Percentiles rank a stretch among this genome's conserved stretches.
These are phyloP conservation scores for Tyria jacobaeae DNA, from an alignment of 2,888 invertebrate genomes.

Conservation along the genomic window DNA sequence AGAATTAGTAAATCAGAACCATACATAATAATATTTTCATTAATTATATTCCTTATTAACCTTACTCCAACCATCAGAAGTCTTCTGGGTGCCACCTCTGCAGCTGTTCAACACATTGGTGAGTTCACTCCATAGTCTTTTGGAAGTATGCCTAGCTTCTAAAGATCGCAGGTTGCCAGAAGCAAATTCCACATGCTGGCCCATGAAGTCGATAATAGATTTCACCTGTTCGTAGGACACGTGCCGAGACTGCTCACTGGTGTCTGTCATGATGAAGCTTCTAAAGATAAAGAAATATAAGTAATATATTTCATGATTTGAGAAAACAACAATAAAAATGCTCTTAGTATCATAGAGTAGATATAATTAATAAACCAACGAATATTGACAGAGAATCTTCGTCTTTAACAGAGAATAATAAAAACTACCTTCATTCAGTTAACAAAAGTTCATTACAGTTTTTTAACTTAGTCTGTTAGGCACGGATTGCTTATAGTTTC, in stretches of 20 bases:
- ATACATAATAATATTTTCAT: not conserved
- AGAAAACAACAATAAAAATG: not conserved
- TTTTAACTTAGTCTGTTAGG: not conserved
- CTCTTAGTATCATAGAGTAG: not conserved
- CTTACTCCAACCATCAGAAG: slow-evolving; percentile 74
- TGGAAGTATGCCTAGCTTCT: slow-evolving; percentile 68
- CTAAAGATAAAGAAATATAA: not conserved
- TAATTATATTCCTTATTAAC: slow-evolving; percentile 43
- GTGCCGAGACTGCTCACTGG: slow-evolving; percentile 48
- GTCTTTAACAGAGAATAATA: not conserved
- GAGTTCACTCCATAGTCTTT: slow-evolving; percentile 68
- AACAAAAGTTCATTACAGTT: not conserved
- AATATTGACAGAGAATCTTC: not conserved
- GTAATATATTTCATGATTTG: not conserved
- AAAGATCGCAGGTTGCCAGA: slow-evolving; percentile 63
- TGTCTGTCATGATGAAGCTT: slow-evolving; percentile 46
- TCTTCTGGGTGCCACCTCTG: slow-evolving; percentile 62
- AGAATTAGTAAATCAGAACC: not conserved
- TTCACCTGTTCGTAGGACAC: slow-evolving; percentile 71
- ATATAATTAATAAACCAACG: not conserved
- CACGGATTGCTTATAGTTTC: not conserved
- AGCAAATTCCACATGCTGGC: slow-evolving; percentile 70
- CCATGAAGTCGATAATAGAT: slow-evolving; percentile 72
- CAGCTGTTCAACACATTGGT: slow-evolving; percentile 62
- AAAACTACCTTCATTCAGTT: not conserved